Base-by-base conservation (phyloP, 2,888 invertebrate species). In the Mythimna ferrago region DNA sequence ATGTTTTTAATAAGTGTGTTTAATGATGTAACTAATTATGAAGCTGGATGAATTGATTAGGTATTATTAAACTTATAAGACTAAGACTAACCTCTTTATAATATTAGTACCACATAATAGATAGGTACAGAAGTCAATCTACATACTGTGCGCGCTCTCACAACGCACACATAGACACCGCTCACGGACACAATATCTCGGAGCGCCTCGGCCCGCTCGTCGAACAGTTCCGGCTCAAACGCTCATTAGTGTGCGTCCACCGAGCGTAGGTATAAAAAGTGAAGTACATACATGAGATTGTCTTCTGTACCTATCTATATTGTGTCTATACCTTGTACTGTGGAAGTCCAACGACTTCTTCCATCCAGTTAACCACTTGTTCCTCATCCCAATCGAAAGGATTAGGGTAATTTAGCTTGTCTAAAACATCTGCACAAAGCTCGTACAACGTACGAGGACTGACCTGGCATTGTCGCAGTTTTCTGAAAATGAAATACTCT, bases 311-410 rank as follows among this genome's bases (percentile, higher is more conserved):
- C 26, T 26, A 2, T 26, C 1, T 26, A 26, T 26, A 1, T 26
- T 26, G 26, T 26, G 26, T 26, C 68, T 64, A 67, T 80, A 97
- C 97, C 91, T 88, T 94, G 81, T 97, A 97, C 66, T 96, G 92
- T 0, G 96, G 96, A 16, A 96, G 90, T 0, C 96, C 96, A 0
- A 97, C 89, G 0, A 86, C 89, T 0, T 90, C 84, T 0, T 73
- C 87, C 79, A 97, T 91, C 97, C 81, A 81, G 0, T 61, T 19
- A 0, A 83, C 81, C 0, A 81, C 81, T 14, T 71, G 38, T 0
- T 41, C 38, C 6, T 64, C 71, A 0, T 84, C 90, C 97, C 97
- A 97, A 0, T 85, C 64, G 51, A 96, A 95, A 0, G 96, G 95
- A 1, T 86, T 78, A 0, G 97, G 96, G 0, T 93, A 89, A 0